These are phyloP conservation scores for Anastrepha obliqua DNA, from an alignment of 1,140 invertebrate genomes.

Conservation along the genomic window DNA sequence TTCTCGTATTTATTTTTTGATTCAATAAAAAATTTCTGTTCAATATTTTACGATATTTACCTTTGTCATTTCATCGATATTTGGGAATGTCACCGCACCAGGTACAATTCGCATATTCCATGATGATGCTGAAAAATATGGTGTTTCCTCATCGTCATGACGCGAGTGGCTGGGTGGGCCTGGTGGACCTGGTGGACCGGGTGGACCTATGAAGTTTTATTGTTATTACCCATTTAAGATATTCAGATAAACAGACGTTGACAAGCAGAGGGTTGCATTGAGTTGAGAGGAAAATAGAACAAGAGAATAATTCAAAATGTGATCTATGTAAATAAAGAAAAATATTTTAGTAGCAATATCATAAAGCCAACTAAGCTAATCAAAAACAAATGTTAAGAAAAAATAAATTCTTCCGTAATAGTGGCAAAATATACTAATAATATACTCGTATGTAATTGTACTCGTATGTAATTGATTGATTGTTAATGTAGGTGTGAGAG, in stretches of 20 bases:
- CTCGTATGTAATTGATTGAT: too few species aligned
- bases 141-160: conserved; percentile 65
- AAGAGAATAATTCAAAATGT: background rate
- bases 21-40: too few species aligned
- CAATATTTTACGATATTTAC: conserved; percentile 72
- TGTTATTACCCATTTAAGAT: background rate
- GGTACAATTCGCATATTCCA: conserved; percentile 75
- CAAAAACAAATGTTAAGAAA: too few species aligned
- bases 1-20: too few species aligned
- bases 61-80: conserved; percentile 86
- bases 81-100: conserved; percentile 87
- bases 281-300: background rate
- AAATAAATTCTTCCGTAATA: too few species aligned
- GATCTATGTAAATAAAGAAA: too few species aligned
- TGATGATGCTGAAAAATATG: conserved; percentile 70
- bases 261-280: background rate
- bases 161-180: conserved; percentile 64
- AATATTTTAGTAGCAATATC: background rate
- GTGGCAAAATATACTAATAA: too few species aligned
- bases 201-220: conserved; percentile 54
- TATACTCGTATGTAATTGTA: too few species aligned
- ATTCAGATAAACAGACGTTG: background rate
- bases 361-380: background rate
- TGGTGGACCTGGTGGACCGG: conserved; percentile 72
- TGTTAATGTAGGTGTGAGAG: too few species aligned